Conservation (phyloP, 92 coral and sea anemone genomes). For the Galaxea fascicularis region DNA sequence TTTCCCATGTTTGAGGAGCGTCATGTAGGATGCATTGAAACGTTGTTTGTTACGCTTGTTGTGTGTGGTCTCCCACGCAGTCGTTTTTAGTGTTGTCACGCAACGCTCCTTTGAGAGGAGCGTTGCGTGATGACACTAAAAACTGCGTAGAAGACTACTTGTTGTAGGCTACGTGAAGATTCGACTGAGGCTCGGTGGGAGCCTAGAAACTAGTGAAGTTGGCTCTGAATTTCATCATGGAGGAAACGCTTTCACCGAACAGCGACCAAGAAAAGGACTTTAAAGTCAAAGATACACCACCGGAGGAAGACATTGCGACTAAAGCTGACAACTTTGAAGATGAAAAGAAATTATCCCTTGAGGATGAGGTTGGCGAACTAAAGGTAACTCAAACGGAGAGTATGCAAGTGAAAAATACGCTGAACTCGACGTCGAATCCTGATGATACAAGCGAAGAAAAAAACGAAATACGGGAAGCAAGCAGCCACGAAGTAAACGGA, state of each 20-base stretch:
- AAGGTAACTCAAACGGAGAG: background rate
- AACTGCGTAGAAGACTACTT: no score
- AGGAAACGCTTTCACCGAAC: background rate
- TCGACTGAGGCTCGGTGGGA: background rate
- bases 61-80: no score
- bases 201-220: slow-evolving; percentile 16
- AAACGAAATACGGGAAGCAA: slow-evolving; percentile 1
- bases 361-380: background rate
- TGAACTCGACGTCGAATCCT: background rate
- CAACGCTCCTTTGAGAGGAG: no score
- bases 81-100: no score
- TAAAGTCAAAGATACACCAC: slow-evolving; percentile 6
- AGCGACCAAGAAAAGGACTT: slow-evolving; percentile 5
- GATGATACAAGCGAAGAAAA: slow-evolving; percentile 10
- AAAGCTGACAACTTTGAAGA: background rate
- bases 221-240: slow-evolving; percentile 12
- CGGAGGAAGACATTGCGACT: background rate
- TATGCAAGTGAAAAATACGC: slow-evolving; percentile 12
- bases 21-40: slow-evolving; percentile 13
- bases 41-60: no score
- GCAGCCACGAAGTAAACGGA: background rate
- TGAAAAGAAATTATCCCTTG: background rate
- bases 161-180: no score
- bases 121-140: no score
- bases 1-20: no score